These are phyloP conservation scores for Gouania willdenowi DNA, from an alignment of 2,797 vertebrate genomes.

Conservation along the genomic window DNA sequence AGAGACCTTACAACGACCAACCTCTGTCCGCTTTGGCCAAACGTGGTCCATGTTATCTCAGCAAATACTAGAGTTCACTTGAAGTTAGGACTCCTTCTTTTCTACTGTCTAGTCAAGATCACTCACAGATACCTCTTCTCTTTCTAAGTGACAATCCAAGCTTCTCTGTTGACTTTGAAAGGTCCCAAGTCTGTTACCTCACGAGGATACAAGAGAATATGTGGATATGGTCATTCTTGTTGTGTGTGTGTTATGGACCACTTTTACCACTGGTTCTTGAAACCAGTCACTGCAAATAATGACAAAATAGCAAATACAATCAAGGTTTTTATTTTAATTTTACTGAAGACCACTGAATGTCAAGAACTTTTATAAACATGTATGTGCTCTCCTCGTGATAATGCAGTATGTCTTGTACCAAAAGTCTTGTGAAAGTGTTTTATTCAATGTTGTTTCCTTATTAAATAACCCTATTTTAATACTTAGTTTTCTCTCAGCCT, in stretches of 20 bases:
- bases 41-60: constrained; percentile 53
- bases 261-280: constrained; percentile 27
- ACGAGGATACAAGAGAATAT: constrained; percentile 51
- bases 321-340: constrained; percentile 60
- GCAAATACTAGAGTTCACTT: constrained; percentile 65
- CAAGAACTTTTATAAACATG: constrained; percentile 69
- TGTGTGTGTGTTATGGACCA: constrained; percentile 22
- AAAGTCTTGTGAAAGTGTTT: constrained; percentile 70
- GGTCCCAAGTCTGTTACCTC: constrained; percentile 68
- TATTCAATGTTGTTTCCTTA: constrained; percentile 65
- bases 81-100: constrained; percentile 61
- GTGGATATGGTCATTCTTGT: constrained; percentile 17
- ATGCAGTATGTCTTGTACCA: constrained; percentile 68
- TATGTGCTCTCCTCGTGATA: constrained; percentile 63
- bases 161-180: constrained; percentile 59
- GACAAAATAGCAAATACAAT: constrained; percentile 48
- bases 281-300: constrained; percentile 32
- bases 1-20: constrained; percentile 62
- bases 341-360: constrained; percentile 74
- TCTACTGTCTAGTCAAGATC: constrained; percentile 60
- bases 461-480: constrained; percentile 71
- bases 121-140: constrained; percentile 69
- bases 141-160: constrained; percentile 71
- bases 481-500: constrained; percentile 34
- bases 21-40: constrained; percentile 60